Evolutionary conservation across 1,140 invertebrate species (phyloP).

Genomic region (Cryptotermes secundus): DNA sequence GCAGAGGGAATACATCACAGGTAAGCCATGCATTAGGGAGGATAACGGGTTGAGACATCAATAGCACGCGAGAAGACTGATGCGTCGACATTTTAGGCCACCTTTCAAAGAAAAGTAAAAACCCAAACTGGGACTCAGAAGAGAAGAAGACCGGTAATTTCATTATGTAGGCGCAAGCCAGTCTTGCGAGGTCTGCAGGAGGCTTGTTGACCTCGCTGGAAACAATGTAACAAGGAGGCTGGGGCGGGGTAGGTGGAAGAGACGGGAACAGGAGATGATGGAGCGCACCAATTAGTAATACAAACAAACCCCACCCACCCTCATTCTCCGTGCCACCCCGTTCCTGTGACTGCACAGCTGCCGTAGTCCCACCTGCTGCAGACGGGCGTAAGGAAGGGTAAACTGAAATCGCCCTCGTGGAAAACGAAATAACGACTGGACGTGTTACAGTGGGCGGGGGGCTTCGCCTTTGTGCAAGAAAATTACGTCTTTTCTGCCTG

Average conservation of each 20-base stretch:
- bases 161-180: background rate
- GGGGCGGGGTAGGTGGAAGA: too few species aligned
- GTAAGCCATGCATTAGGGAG: too few species aligned
- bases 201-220: constrained; percentile 12
- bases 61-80: too few species aligned
- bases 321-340: background rate
- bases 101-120: background rate
- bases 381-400: background rate
- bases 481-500: too few species aligned
- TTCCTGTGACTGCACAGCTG: background rate
- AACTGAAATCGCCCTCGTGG: background rate
- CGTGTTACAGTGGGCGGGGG: too few species aligned
- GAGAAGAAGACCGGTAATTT: background rate
- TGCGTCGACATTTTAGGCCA: background rate
- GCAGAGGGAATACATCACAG: too few species aligned
- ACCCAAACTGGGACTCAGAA: background rate
- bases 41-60: too few species aligned
- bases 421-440: background rate
- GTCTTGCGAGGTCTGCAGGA: background rate
- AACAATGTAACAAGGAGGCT: constrained; percentile 6
- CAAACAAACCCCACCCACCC: background rate
- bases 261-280: background rate
- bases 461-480: background rate
- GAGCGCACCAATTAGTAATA: constrained; percentile 11
- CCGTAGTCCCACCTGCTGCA: background rate